Evolutionary conservation across 2,797 vertebrate species (phyloP).

Genomic region (Paratrypauchen microcephalus): DNA sequence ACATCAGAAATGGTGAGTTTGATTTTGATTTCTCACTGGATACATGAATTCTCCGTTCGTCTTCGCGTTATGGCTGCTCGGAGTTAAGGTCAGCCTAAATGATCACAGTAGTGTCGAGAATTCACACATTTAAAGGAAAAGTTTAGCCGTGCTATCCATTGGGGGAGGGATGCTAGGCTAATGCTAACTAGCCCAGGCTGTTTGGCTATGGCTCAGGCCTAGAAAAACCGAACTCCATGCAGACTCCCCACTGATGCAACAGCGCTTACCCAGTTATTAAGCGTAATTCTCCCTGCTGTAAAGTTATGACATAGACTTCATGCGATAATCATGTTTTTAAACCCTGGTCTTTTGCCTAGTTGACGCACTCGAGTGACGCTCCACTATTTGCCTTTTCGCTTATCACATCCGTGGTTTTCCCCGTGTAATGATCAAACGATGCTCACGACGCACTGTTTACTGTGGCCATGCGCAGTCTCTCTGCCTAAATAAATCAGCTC

Average conservation of each 20-base stretch:
- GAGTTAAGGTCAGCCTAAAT: conserved; percentile 31
- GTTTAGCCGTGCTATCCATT: conserved; percentile 71
- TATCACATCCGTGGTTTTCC: conserved; percentile 26
- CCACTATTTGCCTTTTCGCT: conserved; percentile 55
- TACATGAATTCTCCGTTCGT: neutral
- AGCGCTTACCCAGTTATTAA: conserved; percentile 39
- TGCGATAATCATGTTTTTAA: conserved; percentile 15
- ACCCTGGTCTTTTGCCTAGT: conserved; percentile 17
- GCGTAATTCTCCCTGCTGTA: conserved; percentile 14
- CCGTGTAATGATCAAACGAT: conserved; percentile 30
- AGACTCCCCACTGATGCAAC: conserved; percentile 20
- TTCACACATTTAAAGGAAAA: conserved; percentile 76
- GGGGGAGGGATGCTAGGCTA: conserved; percentile 67
- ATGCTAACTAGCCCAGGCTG: conserved; percentile 47
- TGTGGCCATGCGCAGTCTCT: conserved; percentile 77
- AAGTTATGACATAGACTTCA: conserved; percentile 46
- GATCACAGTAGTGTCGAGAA: conserved; percentile 47
- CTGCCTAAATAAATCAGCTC: conserved; percentile 64
- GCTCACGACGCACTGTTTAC: conserved; percentile 54
- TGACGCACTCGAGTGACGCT: conserved; percentile 41
- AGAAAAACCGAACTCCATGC: conserved; percentile 39
- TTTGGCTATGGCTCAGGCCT: conserved; percentile 68
- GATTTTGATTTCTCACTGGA: conserved; percentile 40
- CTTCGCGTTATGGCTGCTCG: neutral
- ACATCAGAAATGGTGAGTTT: conserved; percentile 73